Evolutionary conservation across 2,888 invertebrate species (phyloP).

Genomic region (Drosophila rubida): DNA sequence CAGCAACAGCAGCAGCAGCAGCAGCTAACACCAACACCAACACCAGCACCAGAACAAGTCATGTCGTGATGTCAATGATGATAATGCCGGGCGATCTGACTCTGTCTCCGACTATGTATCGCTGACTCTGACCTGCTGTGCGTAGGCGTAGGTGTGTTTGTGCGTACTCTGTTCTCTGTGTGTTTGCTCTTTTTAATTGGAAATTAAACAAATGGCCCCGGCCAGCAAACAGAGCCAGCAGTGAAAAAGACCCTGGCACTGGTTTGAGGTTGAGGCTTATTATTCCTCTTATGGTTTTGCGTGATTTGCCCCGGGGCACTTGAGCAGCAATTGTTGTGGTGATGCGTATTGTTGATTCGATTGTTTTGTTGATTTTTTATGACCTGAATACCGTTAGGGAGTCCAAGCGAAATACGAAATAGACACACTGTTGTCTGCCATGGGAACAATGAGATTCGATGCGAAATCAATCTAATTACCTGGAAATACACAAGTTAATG

Average conservation of each 20-base stretch:
- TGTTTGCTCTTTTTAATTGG: slow-evolving; percentile 80
- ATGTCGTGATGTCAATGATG: slow-evolving; percentile 77
- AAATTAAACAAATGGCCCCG: slow-evolving; percentile 75
- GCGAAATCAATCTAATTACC: slow-evolving; percentile 62
- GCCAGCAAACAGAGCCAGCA: slow-evolving; percentile 11
- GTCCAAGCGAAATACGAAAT: slow-evolving; percentile 1
- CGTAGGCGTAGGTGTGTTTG: slow-evolving; percentile 62
- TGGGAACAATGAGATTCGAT: slow-evolving; percentile 63
- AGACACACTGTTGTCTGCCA: slow-evolving; percentile 19
- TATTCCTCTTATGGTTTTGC: slow-evolving; percentile 69
- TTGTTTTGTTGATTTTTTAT: slow-evolving; percentile 63
- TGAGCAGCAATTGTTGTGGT: slow-evolving; percentile 72
- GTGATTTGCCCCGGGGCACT: slow-evolving; percentile 71
- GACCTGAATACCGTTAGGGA: slow-evolving; percentile 65
- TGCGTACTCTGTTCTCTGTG: slow-evolving; percentile 22
- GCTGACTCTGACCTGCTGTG: slow-evolving; percentile 69
- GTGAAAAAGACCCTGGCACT: slow-evolving; percentile 1
- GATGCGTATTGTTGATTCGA: slow-evolving; percentile 47
- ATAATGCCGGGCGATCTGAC: slow-evolving; percentile 65
- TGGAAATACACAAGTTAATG: slow-evolving; percentile 57
- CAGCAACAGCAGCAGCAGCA: slow-evolving; percentile 18
- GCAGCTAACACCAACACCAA: slow-evolving; percentile 24
- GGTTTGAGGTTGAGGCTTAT: slow-evolving; percentile 49
- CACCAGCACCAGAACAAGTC: slow-evolving; percentile 58
- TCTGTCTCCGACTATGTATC: not conserved